Evolutionary conservation across 2,797 vertebrate genomes (phyloP), one percentile per base, ranked within the genome.

Genomic region (Selene dorsalis): DNA sequence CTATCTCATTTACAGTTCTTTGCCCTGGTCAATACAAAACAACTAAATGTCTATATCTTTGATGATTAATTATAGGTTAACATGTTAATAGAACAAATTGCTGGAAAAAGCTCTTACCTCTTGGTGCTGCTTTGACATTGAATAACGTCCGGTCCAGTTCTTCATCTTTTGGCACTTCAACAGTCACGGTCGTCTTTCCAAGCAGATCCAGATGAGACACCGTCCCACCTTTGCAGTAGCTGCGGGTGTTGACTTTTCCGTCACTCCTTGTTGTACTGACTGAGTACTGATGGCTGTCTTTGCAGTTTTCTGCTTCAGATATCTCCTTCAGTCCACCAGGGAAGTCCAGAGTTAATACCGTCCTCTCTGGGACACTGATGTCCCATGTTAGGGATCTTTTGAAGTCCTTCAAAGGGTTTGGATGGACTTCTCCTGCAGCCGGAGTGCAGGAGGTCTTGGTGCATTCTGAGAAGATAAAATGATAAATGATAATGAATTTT

Each of bases 341-440:
- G 84, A 98, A 96, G 35, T 91, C 93, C 63, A 99, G 75, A 14
- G 95, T 94, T 6, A 98, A 88, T 0, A 77, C 68, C 1, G 87
- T 90, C 50, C 41, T 76, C 0, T 77, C 5, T 0, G 85, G 83
- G 17, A 92, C 73, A 83, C 68, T 94, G 45, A 98, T 88, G 0
- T 96, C 92, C 97, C 97, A 99, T 32, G 28, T 81, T 14, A 96
- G 91, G 24, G 91, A 95, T 78, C 93, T 94, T 82, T 93, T 94
- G 80, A 99, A 96, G 63, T 86, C 83, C 71, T 91, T 92, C 18
- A 97, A 89, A 18, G 80, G 82, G 0, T 65, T 32, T 0, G 92
- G 89, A 75, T 95, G 92, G 24, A 95, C 91, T 66, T 83, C 88
- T 59, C 95, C 91, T n/a, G 91, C 87, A 67, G 94, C 93, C 4